These are phyloP conservation scores for Drosophila koepferae DNA, from an alignment of 2,888 invertebrate species.

Conservation along the genomic window DNA sequence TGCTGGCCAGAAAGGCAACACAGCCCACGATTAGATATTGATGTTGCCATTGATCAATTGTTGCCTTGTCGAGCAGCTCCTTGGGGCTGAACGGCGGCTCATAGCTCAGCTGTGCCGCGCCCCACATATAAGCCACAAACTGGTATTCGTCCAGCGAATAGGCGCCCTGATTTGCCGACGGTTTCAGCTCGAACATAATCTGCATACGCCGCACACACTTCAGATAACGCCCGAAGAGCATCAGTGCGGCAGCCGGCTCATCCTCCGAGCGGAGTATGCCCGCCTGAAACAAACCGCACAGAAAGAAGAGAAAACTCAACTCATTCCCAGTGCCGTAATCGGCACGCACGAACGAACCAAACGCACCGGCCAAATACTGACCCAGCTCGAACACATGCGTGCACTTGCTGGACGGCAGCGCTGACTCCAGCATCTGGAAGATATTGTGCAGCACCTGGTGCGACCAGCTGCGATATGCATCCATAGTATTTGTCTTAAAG, in stretches of 20 bases:
- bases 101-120: slow-evolving; percentile 96
- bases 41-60: slow-evolving; percentile 87
- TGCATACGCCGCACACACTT: slow-evolving; percentile 94
- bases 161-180: slow-evolving; percentile 99
- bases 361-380: slow-evolving; percentile 94
- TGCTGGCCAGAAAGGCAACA: slow-evolving; percentile 94
- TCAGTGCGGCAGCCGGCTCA: slow-evolving; percentile 90
- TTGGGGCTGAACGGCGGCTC: slow-evolving; percentile 92
- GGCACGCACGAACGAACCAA: slow-evolving; percentile 97
- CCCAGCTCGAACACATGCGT: slow-evolving; percentile 91
- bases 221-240: slow-evolving; percentile 89
- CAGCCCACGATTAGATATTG: slow-evolving; percentile 96
- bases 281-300: slow-evolving; percentile 96
- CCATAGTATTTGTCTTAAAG: slow-evolving; percentile 91
- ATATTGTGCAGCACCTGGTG: slow-evolving; percentile 88
- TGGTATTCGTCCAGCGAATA: slow-evolving; percentile 99
- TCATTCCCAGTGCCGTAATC: slow-evolving; percentile 99
- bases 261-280: slow-evolving; percentile 92
- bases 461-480: slow-evolving; percentile 95
- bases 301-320: slow-evolving; percentile 96
- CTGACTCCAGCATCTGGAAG: slow-evolving; percentile 88
- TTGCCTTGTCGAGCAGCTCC: slow-evolving; percentile 92
- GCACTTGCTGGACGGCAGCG: slow-evolving; percentile 88
- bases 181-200: slow-evolving; percentile 96
- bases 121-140: slow-evolving; percentile 99